phyloP scores from a whole-genome alignment of 2,113 vertebrate species.

The Channa maculata region DNA sequence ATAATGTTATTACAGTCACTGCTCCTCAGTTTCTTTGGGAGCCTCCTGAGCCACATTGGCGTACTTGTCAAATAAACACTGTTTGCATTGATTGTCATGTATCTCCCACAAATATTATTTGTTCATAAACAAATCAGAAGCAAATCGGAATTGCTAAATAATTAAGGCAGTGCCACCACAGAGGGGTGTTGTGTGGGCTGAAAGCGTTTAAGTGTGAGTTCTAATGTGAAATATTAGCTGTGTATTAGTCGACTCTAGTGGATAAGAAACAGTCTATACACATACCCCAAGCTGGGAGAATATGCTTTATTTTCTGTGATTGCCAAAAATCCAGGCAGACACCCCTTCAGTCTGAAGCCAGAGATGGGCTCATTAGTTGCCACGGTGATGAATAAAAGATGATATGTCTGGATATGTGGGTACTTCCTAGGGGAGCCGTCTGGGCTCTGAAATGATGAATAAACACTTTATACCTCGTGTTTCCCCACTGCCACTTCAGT shows the following conservation, averaged over 20 bases:
- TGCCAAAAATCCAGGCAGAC: conserved; percentile 34
- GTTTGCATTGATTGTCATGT: conserved; percentile 39
- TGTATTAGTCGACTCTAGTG: background rate
- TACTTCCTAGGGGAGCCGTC: conserved; percentile 56
- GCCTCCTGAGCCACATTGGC: conserved; percentile 22
- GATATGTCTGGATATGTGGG: conserved; percentile 60
- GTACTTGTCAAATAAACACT: conserved; percentile 27
- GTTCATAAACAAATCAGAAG: conserved; percentile 38
- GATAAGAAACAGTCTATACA: background rate
- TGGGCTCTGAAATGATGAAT: conserved; percentile 61
- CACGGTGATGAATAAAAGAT: conserved; percentile 72
- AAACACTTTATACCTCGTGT: conserved; percentile 44
- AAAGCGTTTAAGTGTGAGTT: background rate
- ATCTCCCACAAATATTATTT: conserved; percentile 30
- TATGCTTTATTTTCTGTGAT: conserved; percentile 36
- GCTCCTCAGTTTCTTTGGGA: conserved; percentile 13
- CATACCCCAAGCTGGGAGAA: background rate
- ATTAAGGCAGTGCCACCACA: background rate
- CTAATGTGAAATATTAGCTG: conserved; percentile 13
- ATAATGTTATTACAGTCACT: conserved; percentile 43
- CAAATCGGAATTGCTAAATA: conserved; percentile 30
- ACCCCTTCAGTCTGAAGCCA: conserved; percentile 27
- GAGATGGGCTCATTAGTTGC: conserved; percentile 73
- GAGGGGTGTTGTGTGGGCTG: background rate
- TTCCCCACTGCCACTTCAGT: conserved; percentile 1